Base-by-base conservation (phyloP, 2,888 invertebrate genomes). In the Perizoma flavofasciatum region DNA sequence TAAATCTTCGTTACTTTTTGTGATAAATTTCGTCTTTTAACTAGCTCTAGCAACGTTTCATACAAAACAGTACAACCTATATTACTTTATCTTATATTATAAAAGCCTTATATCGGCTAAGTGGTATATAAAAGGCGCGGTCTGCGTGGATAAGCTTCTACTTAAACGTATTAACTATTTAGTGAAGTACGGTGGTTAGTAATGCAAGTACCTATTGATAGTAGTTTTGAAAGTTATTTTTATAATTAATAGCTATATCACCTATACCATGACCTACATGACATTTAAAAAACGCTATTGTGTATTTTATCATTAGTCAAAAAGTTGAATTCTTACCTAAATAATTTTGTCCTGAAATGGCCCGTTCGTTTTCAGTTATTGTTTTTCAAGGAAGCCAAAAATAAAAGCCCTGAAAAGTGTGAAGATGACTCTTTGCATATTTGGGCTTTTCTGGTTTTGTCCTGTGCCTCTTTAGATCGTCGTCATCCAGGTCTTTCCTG, bases 151-250 rank as follows among this genome's bases (percentile, higher is more conserved):
- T 11, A 37, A 48, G 35, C 48, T 37, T 48, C 10, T 48, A 35
- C 5, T 7, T 37, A 37, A 37, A 48, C 10, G 37, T 48, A 37
- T 35, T 48, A 48, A n/a, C 53, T 53, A 53, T 33, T 53, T 53
- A 46, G 53, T 35, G n/a, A 33, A 33, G 46, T 7, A 48, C n/a
- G 1, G 11, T 22, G 46, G 34, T 34, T 46, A 46, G 4, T 9
- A 6, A 46, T 9, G 9, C 5, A 9, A 32, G 33, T 5, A n/a
- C n/a, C n/a, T n/a, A 11, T 43, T 10, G 9, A 40, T n/a, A 40
- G 6, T 40, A 5, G 40, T 40, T n/a, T 40, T 0, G 40, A 9
- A 40, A 9, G 40, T 40, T 41, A 5, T 41, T 41, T 41, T 39
- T n/a, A 8, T 7, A n/a, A n/a, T n/a, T n/a, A n/a, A n/a, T n/a